These are phyloP conservation scores for Lanistes nyassanus DNA, from an alignment of 1,140 invertebrate genomes.

Conservation along the genomic window DNA sequence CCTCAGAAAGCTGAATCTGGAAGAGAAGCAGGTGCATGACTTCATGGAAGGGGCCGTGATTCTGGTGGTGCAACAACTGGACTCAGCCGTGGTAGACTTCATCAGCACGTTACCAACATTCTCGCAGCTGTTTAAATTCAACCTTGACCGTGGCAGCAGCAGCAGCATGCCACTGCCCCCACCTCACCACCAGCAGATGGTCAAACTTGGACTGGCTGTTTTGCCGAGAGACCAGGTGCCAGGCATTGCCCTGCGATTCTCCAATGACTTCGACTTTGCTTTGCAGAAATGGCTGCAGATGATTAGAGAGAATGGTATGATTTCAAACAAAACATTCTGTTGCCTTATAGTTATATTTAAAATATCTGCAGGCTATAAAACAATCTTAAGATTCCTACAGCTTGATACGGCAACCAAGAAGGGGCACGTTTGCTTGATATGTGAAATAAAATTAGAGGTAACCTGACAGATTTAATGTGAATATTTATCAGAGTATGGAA, in stretches of 20 bases:
- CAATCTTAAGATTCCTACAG: too few species aligned
- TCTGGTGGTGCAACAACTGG: slow-evolving; percentile 8
- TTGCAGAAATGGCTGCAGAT: slow-evolving; percentile 21
- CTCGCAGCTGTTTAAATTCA: slow-evolving; percentile 21
- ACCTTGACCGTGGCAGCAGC: neutral
- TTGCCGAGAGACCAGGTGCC: neutral
- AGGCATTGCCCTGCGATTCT: neutral
- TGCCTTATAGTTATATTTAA: too few species aligned
- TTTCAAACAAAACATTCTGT: too few species aligned
- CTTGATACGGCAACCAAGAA: too few species aligned
- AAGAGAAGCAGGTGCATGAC: slow-evolving; percentile 8
- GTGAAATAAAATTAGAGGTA: too few species aligned
- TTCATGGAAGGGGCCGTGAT: slow-evolving; percentile 16
- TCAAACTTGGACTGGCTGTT: slow-evolving; percentile 16
- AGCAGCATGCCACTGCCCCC: neutral
- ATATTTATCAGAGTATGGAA: too few species aligned
- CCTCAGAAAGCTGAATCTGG: neutral
- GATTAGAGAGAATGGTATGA: slow-evolving; percentile 19
- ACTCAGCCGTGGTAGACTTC: slow-evolving; percentile 16
- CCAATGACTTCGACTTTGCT: slow-evolving; percentile 4
- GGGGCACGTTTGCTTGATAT: too few species aligned
- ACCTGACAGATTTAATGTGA: too few species aligned
- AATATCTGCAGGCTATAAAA: too few species aligned
- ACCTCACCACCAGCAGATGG: neutral
- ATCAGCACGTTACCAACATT: slow-evolving; percentile 23